Conservation (phyloP, 2,888 invertebrate genomes). For the Melinaea marsaeus region DNA sequence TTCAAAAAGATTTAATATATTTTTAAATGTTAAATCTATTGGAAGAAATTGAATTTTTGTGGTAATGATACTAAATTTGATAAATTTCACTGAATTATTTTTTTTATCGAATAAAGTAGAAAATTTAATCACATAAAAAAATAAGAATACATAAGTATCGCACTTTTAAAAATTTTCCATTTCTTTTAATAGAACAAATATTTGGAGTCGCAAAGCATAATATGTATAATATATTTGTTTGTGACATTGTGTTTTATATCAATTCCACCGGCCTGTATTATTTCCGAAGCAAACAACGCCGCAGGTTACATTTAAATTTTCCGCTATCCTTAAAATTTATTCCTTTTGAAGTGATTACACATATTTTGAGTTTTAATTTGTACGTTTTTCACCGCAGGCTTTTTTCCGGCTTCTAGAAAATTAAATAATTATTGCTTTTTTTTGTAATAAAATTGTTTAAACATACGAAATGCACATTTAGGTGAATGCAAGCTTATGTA, state of each 20-base stretch:
- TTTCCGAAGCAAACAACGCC: conserved; percentile 41
- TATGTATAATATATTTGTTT: conserved; percentile 29
- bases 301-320: conserved; percentile 59
- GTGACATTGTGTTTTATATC: conserved; percentile 46
- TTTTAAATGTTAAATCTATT: conserved; percentile 1
- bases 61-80: conserved; percentile 4
- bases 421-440: conserved; percentile 31
- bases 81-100: not conserved
- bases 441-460: conserved; percentile 15
- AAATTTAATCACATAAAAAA: too few species aligned
- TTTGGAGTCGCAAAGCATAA: conserved; percentile 17
- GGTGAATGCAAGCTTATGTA: too few species aligned
- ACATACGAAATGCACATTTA: too few species aligned
- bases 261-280: conserved; percentile 37
- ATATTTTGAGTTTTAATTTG: conserved; percentile 42
- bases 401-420: conserved; percentile 32
- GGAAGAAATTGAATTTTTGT: conserved; percentile 1
- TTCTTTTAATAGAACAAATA: conserved; percentile 17
- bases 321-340: conserved; percentile 55
- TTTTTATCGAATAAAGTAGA: not conserved
- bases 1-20: conserved; percentile 1
- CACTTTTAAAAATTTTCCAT: not conserved
- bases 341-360: conserved; percentile 40
- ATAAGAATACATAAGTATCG: too few species aligned
- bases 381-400: conserved; percentile 28